Evolutionary conservation across 1,140 invertebrate species (phyloP).

Genomic region (Danaus plexippus): DNA sequence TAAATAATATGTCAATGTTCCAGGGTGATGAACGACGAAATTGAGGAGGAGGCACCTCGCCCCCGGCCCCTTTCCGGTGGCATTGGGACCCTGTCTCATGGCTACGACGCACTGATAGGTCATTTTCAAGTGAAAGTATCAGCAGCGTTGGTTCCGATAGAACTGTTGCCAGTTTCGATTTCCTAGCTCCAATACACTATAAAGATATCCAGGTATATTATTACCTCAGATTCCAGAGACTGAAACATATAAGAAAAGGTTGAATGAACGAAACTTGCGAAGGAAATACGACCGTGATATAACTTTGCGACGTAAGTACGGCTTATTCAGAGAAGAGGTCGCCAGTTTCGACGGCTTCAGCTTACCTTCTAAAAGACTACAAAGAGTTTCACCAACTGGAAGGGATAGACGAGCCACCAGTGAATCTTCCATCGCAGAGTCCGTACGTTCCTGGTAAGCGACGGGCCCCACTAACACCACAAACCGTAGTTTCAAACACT

Average conservation of each 20-base stretch:
- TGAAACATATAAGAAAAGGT: slow-evolving; percentile 74
- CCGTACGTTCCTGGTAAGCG: slow-evolving; percentile 19
- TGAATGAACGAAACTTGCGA: slow-evolving; percentile 73
- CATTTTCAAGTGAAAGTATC: slow-evolving; percentile 51
- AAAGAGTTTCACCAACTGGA: slow-evolving; percentile 34
- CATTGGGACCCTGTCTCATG: slow-evolving; percentile 56
- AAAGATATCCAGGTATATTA: slow-evolving; percentile 44
- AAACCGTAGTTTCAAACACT: slow-evolving; percentile 19
- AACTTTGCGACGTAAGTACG: slow-evolving; percentile 77
- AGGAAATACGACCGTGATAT: slow-evolving; percentile 72
- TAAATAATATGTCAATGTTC: slow-evolving; percentile 17
- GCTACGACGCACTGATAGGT: slow-evolving; percentile 50
- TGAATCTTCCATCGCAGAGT: slow-evolving; percentile 74
- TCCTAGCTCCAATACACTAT: slow-evolving; percentile 72
- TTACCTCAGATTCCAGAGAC: slow-evolving; percentile 70
- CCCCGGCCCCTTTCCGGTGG: slow-evolving; percentile 53
- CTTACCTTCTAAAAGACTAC: slow-evolving; percentile 61
- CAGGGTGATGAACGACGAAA: slow-evolving; percentile 58
- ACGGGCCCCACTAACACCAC: slow-evolving; percentile 75
- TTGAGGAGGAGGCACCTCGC: slow-evolving; percentile 38
- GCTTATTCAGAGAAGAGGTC: slow-evolving; percentile 69
- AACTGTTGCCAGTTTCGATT: slow-evolving; percentile 81
- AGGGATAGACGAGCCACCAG: slow-evolving; percentile 69
- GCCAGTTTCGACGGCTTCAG: slow-evolving; percentile 69
- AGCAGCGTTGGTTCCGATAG: slow-evolving; percentile 75